These are phyloP conservation scores for Drosophila melanica DNA, from an alignment of 1,140 invertebrate genomes.

Conservation along the genomic window DNA sequence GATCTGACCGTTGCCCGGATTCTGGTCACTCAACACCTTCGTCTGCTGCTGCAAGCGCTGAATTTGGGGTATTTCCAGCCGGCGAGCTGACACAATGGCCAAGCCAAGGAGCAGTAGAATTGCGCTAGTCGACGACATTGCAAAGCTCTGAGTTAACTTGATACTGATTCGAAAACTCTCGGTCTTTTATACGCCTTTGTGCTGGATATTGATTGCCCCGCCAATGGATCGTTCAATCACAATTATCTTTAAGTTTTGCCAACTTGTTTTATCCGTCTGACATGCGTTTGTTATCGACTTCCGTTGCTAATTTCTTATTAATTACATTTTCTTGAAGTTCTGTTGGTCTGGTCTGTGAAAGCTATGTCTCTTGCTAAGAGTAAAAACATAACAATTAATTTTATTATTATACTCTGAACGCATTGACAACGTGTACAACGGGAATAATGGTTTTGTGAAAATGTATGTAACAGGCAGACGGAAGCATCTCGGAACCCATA, in stretches of 20 bases:
- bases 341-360: background rate
- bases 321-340: constrained; percentile 3
- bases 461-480: too few species aligned
- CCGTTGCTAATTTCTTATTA: constrained; percentile 16
- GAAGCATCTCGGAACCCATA: too few species aligned
- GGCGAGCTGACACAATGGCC: constrained; percentile 17
- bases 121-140: constrained; percentile 30
- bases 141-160: constrained; percentile 2
- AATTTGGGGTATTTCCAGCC: constrained; percentile 35
- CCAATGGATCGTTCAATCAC: background rate
- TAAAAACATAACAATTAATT: background rate
- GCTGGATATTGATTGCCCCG: constrained; percentile 4
- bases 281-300: constrained; percentile 7
- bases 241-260: constrained; percentile 3
- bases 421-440: too few species aligned
- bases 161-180: background rate
- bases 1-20: background rate
- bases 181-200: constrained; percentile 42
- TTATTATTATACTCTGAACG: too few species aligned
- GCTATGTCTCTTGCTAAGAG: too few species aligned
- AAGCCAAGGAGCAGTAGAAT: constrained; percentile 43
- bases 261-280: background rate
- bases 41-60: constrained; percentile 38
- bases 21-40: constrained; percentile 31
- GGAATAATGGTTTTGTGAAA: too few species aligned